These are phyloP conservation scores for Platyscapa corneri DNA, from an alignment of 1,140 invertebrate species.

Conservation along the genomic window DNA sequence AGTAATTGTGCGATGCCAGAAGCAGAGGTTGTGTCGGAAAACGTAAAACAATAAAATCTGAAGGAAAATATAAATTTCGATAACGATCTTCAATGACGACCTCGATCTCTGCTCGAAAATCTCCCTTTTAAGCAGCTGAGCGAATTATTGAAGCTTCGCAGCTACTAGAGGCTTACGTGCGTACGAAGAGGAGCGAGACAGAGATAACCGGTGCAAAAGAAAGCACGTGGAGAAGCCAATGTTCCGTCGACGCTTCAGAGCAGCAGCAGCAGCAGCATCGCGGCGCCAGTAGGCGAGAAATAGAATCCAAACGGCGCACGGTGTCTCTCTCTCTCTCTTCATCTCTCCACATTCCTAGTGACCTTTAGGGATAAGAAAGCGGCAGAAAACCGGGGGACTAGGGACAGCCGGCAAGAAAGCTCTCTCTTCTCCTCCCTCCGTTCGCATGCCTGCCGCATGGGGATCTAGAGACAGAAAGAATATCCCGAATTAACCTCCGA, in stretches of 20 bases:
- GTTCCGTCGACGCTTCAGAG: conserved; percentile 19
- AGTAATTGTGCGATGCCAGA: neutral
- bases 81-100: neutral
- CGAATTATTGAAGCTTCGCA: no score
- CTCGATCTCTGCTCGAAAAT: neutral
- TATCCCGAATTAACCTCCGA: conserved; percentile 66
- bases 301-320: conserved; percentile 59
- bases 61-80: neutral
- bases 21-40: neutral
- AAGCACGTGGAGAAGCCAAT: conserved; percentile 34
- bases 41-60: neutral
- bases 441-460: no score
- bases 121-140: neutral
- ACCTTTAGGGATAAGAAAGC: conserved; percentile 52
- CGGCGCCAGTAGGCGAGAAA: conserved; percentile 63
- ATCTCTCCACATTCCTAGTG: conserved; percentile 62
- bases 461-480: conserved; percentile 46
- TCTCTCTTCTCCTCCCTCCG: neutral
- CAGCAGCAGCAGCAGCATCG: conserved; percentile 44
- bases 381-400: conserved; percentile 4
- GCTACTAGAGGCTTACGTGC: no score
- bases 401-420: conserved; percentile 39
- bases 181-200: neutral
- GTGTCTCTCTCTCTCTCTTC: conserved; percentile 14
- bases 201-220: conserved; percentile 23